Evolutionary conservation across 2,113 vertebrate species (phyloP), one percentile per base, ranked within the genome.

Genomic region (Ornithorhynchus anatinus): DNA sequence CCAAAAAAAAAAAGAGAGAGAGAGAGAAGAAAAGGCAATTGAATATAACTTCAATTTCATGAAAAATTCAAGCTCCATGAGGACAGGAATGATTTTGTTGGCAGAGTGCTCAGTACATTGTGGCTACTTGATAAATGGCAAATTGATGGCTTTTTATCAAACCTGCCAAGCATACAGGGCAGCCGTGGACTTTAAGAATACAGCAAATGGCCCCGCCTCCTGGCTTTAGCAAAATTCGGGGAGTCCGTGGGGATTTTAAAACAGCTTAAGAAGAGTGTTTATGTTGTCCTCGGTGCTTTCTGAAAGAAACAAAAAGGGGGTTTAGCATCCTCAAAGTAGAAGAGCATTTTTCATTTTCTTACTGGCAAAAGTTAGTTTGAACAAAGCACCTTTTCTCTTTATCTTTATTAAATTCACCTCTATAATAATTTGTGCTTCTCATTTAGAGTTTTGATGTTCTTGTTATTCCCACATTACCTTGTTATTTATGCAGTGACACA

Each of bases 341-440:
- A 50, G 31, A 50, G 14, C 31, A 27, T 29, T 10, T 25, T 42
- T 59, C 9, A 36, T 70, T 61, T 51, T 43, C 2, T 68, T 51
- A n/a, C 35, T 7, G 36, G 31, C 7, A 32, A 63, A 66, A 75
- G 27, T 58, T 64, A 32, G 37, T 68, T 57, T 72, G 57, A 70
- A 72, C 43, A 78, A 78, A 80, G 29, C 32, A 50, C 14, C 36
- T 51, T 53, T 60, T 39, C 37, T 47, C 13, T 56, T 50, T 48
- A 25, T 56, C 23, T 58, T 68, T 75, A 78, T 75, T 70, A 78
- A 67, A 72, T 61, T 75, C 60, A 39, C 29, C 62, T 67, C 57
- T 73, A 36, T 59, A 78, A 63, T 48, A 75, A 61, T 70, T 37
- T 32, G 23, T 25, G 13, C 50, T 60, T 40, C 23, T 54, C 48